These are phyloP conservation scores for Thaumetopoea pityocampa DNA, from an alignment of 1,140 invertebrate species.

Conservation along the genomic window DNA sequence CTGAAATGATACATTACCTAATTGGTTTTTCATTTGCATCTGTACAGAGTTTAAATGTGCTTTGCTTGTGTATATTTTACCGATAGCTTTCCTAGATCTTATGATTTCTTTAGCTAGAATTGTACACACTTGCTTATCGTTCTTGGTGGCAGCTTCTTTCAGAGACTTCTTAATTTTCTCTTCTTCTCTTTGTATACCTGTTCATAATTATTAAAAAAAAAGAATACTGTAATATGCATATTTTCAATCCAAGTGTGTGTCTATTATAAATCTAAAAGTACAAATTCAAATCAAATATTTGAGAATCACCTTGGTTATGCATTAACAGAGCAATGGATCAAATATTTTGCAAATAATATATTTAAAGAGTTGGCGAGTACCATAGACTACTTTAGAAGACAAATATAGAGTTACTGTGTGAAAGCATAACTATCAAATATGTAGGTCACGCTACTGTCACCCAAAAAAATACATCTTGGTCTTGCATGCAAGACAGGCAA, in stretches of 20 bases:
- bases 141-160: conserved; percentile 97
- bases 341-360: no score
- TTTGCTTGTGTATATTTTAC: conserved; percentile 95
- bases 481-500: no score
- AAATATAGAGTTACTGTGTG: no score
- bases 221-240: conserved; percentile 3
- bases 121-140: conserved; percentile 94
- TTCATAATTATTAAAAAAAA: conserved; percentile 25
- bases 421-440: no score
- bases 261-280: background rate
- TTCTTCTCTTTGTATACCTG: conserved; percentile 96
- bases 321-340: no score
- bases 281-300: no score
- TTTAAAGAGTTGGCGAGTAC: no score
- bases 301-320: no score
- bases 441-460: no score
- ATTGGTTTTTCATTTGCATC: conserved; percentile 98
- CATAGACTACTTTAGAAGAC: no score
- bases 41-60: conserved; percentile 98
- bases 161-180: conserved; percentile 96
- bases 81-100: conserved; percentile 91
- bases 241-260: background rate
- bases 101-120: conserved; percentile 98
- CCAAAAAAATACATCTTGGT: no score
- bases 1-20: conserved; percentile 78